Evolutionary conservation across 2,797 vertebrate genomes (phyloP).

Genomic region (Enteromius viviparus): DNA sequence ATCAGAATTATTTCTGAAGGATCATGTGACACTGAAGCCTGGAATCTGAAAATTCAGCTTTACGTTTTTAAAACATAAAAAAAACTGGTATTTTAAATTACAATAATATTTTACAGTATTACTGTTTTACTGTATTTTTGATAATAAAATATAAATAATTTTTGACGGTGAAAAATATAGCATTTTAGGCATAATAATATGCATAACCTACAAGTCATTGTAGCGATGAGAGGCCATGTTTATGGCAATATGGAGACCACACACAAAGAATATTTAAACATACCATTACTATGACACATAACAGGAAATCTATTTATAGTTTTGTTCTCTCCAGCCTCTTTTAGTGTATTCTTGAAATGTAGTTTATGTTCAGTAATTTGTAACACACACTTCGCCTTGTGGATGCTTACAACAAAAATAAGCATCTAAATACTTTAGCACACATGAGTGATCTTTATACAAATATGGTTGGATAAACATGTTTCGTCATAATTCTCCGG

Average conservation of each 20-base stretch:
- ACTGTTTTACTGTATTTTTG: neutral
- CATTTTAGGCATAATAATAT: neutral
- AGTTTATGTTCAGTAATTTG: constrained; percentile 41
- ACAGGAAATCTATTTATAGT: constrained; percentile 47
- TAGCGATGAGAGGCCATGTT: constrained; percentile 8
- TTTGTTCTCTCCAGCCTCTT: neutral
- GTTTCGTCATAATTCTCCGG: constrained; percentile 15
- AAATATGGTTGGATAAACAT: constrained; percentile 35
- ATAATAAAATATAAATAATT: too few relatives aligned
- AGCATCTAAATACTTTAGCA: constrained; percentile 39
- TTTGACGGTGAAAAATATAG: neutral
- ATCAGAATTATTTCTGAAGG: neutral
- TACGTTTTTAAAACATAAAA: neutral
- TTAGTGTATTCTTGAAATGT: constrained; percentile 15
- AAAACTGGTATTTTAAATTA: neutral
- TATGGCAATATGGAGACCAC: constrained; percentile 38
- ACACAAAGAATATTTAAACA: constrained; percentile 44
- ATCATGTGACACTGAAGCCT: neutral
- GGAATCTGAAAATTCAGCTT: neutral
- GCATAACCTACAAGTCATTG: neutral
- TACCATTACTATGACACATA: constrained; percentile 29
- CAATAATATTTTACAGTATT: neutral
- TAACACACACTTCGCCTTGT: constrained; percentile 44
- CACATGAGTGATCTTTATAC: constrained; percentile 33
- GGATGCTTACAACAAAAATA: constrained; percentile 41